Percentiles rank a stretch among this genome's conserved stretches.
These are phyloP conservation scores for Ptiloglossa arizonensis DNA, from an alignment of 1,140 invertebrate species.

Conservation along the genomic window DNA sequence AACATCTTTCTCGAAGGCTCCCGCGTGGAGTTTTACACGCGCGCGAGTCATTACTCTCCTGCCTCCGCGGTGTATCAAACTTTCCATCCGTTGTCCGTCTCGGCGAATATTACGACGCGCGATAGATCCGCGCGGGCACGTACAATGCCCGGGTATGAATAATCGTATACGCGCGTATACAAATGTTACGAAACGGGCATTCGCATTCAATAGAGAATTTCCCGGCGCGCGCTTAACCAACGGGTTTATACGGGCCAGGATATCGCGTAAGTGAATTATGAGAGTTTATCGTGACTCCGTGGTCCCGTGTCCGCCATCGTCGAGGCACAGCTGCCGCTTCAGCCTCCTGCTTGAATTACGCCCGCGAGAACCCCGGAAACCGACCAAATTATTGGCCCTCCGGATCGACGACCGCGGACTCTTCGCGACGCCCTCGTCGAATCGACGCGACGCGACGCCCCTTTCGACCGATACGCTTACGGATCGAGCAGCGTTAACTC, in stretches of 20 bases:
- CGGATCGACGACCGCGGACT: constrained; percentile 51
- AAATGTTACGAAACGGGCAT: constrained; percentile 60
- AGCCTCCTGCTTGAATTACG: constrained; percentile 62
- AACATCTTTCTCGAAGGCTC: too few relatives aligned
- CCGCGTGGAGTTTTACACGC: background rate
- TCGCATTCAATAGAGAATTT: constrained; percentile 60
- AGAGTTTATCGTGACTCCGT: constrained; percentile 68
- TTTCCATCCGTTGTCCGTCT: constrained; percentile 51
- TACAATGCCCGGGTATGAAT: constrained; percentile 58
- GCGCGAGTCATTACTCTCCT: constrained; percentile 42
- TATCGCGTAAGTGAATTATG: constrained; percentile 68
- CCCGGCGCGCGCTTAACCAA: constrained; percentile 36
- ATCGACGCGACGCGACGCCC: too few relatives aligned
- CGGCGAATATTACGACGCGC: constrained; percentile 15
- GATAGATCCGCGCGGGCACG: constrained; percentile 33
- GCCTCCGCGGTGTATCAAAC: constrained; percentile 40
- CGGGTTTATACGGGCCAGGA: constrained; percentile 48
- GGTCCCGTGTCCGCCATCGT: constrained; percentile 53
- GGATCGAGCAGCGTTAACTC: too few relatives aligned
- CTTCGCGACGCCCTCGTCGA: constrained; percentile 23
- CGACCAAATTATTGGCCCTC: constrained; percentile 58
- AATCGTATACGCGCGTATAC: constrained; percentile 47
- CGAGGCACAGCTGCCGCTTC: constrained; percentile 59
- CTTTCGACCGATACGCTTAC: too few relatives aligned
- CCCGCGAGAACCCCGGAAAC: constrained; percentile 44